phyloP scores from a whole-genome alignment of 30 jellyfish, hydroid and myxozoan species.

The Chrysaora quinquecirrha region DNA sequence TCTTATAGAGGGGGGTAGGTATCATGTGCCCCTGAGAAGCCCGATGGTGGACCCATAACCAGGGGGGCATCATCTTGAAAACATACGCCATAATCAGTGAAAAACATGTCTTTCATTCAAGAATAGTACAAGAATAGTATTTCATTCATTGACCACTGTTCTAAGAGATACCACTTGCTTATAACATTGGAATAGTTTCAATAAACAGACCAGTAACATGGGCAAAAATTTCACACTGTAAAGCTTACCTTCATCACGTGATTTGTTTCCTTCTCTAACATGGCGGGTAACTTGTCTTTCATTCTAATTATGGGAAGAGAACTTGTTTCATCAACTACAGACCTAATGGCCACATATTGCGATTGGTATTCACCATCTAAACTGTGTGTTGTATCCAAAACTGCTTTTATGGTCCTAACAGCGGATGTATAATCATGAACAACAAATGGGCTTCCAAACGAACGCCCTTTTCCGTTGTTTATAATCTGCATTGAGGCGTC shows the following conservation, averaged over 20 bases:
- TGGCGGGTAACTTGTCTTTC: neutral
- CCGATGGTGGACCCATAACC: no score
- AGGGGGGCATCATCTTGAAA: no score
- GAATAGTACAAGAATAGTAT: no score
- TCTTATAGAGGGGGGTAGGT: no score
- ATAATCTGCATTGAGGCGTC: neutral
- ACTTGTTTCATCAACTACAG: slow-evolving; percentile 30
- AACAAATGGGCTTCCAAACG: slow-evolving; percentile 10
- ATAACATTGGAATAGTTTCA: no score
- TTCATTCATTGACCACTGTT: no score
- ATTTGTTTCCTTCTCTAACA: neutral
- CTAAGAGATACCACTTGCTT: no score
- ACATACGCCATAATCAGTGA: no score
- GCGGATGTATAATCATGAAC: slow-evolving; percentile 30
- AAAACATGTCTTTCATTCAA: no score
- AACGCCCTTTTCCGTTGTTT: neutral
- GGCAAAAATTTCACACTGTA: no score
- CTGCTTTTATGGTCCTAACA: slow-evolving; percentile 1
- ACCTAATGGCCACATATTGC: slow-evolving; percentile 13
- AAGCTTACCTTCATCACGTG: slow-evolving; percentile 3
- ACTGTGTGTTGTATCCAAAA: slow-evolving; percentile 20
- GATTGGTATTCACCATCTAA: slow-evolving; percentile 4
- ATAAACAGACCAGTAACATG: no score
- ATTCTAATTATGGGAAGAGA: slow-evolving; percentile 6
- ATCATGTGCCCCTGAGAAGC: no score